Base-by-base conservation (phyloP, 2,113 vertebrate genomes). In the Nanger granti region DNA sequence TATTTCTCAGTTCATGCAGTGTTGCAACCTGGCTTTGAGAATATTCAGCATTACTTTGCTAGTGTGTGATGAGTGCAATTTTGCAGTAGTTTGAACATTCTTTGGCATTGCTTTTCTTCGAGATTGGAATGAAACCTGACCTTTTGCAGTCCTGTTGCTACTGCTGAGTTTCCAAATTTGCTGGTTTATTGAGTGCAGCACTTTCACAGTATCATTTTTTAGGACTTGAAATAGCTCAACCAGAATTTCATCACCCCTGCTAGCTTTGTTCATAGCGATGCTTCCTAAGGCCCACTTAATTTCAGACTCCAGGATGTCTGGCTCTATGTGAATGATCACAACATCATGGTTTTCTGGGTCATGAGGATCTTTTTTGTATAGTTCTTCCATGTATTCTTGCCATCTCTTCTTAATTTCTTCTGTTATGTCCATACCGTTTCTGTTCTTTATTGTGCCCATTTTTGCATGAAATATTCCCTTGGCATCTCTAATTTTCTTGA, bases 231-330 rank as follows among this genome's bases (percentile, higher is more conserved):
- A 66, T 66, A 66, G 15, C 31, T 66, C 64, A n/a, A 18, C 64
- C 4, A 0, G 7, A n/a, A 66, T n/a, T 17, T 4, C 15, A 8
- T 66, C 64, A n/a, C 2, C 4, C 8, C 64, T 15, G 4, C 64
- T n/a, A n/a, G 4, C 64, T 66, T n/a, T 66, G 15, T 66, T 66
- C 64, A 66, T 18, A n/a, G 31, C 6, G 15, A 66, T 66, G 7
- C 7, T 66, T n/a, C 64, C 64, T 66, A 66, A 66, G 64, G 31
- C 31, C 15, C 31, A 66, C 64, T n/a, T 66, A 34, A 66, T 4
- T 34, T 66, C 7, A 0, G 3, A 66, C 31, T 18, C 15, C 64
- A 66, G 31, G 31, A n/a, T 66, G 2, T 66, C 64, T 66, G 31
- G 15, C 64, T 34, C 7, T 8, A 18, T 8, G 15, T 66, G 15